phyloP scores from a whole-genome alignment of 2,797 vertebrate species.

The Yasuhikotakia modesta region DNA sequence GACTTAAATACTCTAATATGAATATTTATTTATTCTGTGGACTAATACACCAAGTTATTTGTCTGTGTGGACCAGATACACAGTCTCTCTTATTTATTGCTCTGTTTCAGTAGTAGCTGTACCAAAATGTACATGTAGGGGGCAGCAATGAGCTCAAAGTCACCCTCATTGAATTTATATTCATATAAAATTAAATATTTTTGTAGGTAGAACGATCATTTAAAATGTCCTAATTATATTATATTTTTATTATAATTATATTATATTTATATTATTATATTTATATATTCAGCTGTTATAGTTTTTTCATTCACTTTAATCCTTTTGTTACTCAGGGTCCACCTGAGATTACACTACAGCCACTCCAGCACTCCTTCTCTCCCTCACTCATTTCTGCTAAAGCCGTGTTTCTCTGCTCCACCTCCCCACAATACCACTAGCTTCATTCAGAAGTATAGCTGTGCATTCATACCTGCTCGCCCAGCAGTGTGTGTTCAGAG shows the following conservation, averaged over 20 bases:
- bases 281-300: background rate
- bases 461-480: constrained; percentile 39
- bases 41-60: background rate
- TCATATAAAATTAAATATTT: background rate
- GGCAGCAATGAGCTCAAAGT: constrained; percentile 45
- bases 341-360: background rate
- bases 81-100: background rate
- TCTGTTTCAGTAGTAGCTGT: constrained; percentile 21
- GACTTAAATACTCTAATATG: background rate
- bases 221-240: background rate
- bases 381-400: background rate
- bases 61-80: background rate
- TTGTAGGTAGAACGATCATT: background rate
- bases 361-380: background rate
- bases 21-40: background rate
- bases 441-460: constrained; percentile 21
- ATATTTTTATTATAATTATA: background rate
- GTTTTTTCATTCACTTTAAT: background rate
- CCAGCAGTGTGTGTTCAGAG: constrained; percentile 45
- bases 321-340: background rate
- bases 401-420: too few relatives aligned
- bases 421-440: background rate
- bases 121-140: constrained; percentile 46
- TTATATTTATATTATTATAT: background rate
- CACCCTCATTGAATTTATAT: background rate